Evolutionary conservation across 2,888 invertebrate species (phyloP).

Genomic region (Hoplodrina ambigua): DNA sequence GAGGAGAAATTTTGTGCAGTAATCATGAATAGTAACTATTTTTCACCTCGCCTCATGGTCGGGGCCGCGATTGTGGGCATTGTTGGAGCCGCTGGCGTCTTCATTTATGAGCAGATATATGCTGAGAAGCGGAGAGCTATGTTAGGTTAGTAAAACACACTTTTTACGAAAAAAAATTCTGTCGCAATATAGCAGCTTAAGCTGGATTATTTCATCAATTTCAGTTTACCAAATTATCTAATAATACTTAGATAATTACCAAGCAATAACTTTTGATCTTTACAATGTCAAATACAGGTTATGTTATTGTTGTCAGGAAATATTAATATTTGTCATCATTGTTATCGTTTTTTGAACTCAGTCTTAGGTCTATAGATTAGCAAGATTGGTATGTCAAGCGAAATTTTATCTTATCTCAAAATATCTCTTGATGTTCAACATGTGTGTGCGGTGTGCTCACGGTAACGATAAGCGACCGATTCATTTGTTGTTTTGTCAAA

Average conservation of each 20-base stretch:
- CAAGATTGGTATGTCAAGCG: not conserved
- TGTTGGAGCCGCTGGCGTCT: slow-evolving; percentile 87
- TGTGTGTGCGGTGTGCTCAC: slow-evolving; percentile 10
- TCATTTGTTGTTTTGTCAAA: not conserved
- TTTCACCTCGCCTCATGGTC: slow-evolving; percentile 81
- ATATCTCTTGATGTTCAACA: not conserved
- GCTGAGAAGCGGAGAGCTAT: slow-evolving; percentile 86
- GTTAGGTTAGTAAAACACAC: slow-evolving; percentile 78
- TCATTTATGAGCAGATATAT: slow-evolving; percentile 87
- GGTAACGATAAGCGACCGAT: not conserved
- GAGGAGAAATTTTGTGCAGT: slow-evolving; percentile 1
- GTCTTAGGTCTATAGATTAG: not conserved
- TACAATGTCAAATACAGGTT: slow-evolving; percentile 50
- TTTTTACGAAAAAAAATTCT: not conserved
- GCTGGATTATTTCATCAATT: not conserved
- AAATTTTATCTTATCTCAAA: slow-evolving; percentile 13
- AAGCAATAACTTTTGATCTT: slow-evolving; percentile 10
- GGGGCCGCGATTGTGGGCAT: slow-evolving; percentile 88
- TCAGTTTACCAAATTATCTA: not conserved
- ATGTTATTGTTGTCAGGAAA: slow-evolving; percentile 43
- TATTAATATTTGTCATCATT: not conserved
- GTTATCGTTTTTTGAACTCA: slow-evolving; percentile 47
- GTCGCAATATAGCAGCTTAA: too few relatives aligned
- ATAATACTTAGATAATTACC: not conserved
- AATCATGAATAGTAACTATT: slow-evolving; percentile 65